Evolutionary conservation across 2,888 invertebrate genomes (phyloP), one percentile per base, ranked within the genome.

Genomic region (Sminthurinus aureus): DNA sequence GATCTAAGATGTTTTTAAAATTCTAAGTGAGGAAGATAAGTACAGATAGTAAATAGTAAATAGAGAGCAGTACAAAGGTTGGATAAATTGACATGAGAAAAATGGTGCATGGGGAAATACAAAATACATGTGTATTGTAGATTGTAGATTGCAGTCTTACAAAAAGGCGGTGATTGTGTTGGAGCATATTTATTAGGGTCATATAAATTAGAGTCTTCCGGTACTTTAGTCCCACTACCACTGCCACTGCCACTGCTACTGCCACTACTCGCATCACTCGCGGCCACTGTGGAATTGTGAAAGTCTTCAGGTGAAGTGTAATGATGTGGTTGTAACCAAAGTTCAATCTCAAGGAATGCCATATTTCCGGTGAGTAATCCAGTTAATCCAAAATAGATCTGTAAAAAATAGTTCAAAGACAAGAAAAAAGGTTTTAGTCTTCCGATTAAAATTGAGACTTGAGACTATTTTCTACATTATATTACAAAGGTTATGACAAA

Each of bases 361-460:
- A 79, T 81, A 58, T 84, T 84, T 24, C 86, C 86, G 11, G 87
- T 87, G 67, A 87, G 83, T 51, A 86, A 79, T 11, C 86, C 86
- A 82, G 86, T 86, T 13, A 85, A 52, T 76, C 85, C 84, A 71
- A 87, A 87, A 74, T 86, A 87, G n/a, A 85, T 67, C 87, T 87
- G 86, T 51, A 79, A 79, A 12, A 18, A 18, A 18, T 12, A 18
- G 20, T 6, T 12, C 6, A 66, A 66, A 66, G 66, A 66, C 15
- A 6, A 15, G n/a, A n/a, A n/a, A n/a, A n/a, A n/a, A n/a, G n/a
- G n/a, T n/a, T n/a, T n/a, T n/a, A n/a, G n/a, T n/a, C n/a, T n/a
- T n/a, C n/a, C n/a, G n/a, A n/a, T n/a, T n/a, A n/a, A n/a, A n/a
- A n/a, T n/a, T n/a, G n/a, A n/a, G n/a, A n/a, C n/a, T n/a, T n/a